Conservation (phyloP, 2,888 invertebrate genomes). For the Spodoptera exigua region DNA sequence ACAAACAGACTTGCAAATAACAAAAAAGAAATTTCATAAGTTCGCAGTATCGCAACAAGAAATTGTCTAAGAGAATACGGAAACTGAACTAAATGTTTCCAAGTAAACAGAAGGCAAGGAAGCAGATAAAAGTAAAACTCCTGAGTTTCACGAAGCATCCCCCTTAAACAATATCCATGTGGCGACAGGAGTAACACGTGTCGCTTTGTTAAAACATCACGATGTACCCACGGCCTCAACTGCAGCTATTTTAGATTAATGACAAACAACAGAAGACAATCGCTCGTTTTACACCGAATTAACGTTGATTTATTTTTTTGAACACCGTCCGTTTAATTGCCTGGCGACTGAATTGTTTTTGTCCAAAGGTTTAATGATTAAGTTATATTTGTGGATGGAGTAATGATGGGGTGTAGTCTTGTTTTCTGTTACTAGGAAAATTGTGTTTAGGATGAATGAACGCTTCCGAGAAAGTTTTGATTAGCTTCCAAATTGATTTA, state of each 20-base stretch:
- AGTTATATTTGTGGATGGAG: slow-evolving; percentile 36
- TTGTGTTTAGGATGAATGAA: not conserved
- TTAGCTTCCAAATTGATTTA: too few species aligned
- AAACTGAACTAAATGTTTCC: not conserved
- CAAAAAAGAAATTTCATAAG: too few species aligned
- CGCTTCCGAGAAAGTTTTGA: not conserved
- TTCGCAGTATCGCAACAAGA: not conserved
- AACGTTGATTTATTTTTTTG: slow-evolving; percentile 59
- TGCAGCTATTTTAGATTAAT: slow-evolving; percentile 65
- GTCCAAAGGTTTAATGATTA: slow-evolving; percentile 33
- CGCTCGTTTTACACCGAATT: slow-evolving; percentile 46
- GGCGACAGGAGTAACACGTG: slow-evolving; percentile 84
- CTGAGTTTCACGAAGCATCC: slow-evolving; percentile 5
- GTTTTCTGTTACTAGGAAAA: not conserved
- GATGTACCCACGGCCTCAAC: slow-evolving; percentile 73
- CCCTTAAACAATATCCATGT: slow-evolving; percentile 55
- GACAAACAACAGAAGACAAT: slow-evolving; percentile 61
- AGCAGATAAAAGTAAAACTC: not conserved
- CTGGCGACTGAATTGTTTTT: slow-evolving; percentile 31
- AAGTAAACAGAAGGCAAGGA: not conserved
- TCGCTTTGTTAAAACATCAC: slow-evolving; percentile 79
- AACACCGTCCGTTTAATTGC: slow-evolving; percentile 36
- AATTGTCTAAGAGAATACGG: not conserved
- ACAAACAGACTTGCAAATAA: not conserved
- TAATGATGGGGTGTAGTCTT: not conserved